phyloP scores from a whole-genome alignment of 2,113 vertebrate genomes.

The Otolemur garnettii region DNA sequence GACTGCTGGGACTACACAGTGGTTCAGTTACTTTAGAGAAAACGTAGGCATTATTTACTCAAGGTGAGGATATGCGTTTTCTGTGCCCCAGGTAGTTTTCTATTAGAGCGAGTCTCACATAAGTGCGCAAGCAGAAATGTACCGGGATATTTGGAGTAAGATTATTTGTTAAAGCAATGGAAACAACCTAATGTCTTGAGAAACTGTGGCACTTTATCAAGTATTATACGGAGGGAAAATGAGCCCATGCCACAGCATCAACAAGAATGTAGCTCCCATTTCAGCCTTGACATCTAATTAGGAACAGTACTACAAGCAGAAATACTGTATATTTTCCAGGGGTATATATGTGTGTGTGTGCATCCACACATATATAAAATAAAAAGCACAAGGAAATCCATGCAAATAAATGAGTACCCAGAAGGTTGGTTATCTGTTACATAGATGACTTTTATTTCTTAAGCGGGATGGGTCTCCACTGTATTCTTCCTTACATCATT shows the following conservation, averaged over 20 bases:
- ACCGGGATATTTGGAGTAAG: neutral
- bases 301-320: neutral
- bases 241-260: neutral
- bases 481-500: conserved; percentile 8
- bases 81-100: neutral
- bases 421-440: neutral
- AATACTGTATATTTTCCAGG: neutral
- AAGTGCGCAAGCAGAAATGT: neutral
- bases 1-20: neutral
- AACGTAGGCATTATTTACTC: neutral
- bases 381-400: neutral
- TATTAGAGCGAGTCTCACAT: neutral
- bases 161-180: neutral
- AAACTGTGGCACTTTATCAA: neutral
- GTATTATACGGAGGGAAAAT: neutral
- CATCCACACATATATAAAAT: neutral
- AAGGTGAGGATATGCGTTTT: neutral
- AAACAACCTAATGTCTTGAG: neutral
- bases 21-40: neutral
- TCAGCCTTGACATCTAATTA: neutral
- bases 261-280: neutral
- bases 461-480: neutral
- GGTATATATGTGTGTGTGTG: neutral
- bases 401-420: neutral
- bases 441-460: neutral